These are phyloP conservation scores for Aromia moschata DNA, from an alignment of 2,888 invertebrate species.

Conservation along the genomic window DNA sequence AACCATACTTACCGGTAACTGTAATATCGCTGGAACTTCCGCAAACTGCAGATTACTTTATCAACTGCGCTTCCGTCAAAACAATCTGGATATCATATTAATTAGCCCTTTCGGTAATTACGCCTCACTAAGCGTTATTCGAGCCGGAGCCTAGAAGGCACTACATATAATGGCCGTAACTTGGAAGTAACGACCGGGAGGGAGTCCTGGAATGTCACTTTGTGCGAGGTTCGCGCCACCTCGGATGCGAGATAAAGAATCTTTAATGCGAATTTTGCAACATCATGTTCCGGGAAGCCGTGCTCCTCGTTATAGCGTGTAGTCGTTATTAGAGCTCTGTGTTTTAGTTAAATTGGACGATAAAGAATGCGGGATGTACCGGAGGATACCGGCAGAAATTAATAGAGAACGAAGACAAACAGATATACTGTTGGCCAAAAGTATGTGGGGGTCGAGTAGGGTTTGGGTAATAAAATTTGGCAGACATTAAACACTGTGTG, in stretches of 20 bases:
- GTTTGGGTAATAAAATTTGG: too few relatives aligned
- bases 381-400: too few relatives aligned
- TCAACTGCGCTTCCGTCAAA: constrained; percentile 25
- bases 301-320: too few relatives aligned
- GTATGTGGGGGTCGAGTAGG: too few relatives aligned
- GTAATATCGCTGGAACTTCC: too few relatives aligned
- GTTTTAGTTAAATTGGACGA: too few relatives aligned
- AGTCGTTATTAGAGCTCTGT: too few relatives aligned
- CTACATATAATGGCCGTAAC: constrained; percentile 1
- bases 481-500: too few relatives aligned
- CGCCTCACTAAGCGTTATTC: constrained; percentile 26
- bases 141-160: constrained; percentile 1
- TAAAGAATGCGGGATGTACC: too few relatives aligned
- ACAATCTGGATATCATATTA: constrained; percentile 39
- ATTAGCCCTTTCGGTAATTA: constrained; percentile 28
- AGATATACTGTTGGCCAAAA: too few relatives aligned
- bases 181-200: constrained; percentile 8
- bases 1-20: too few relatives aligned
- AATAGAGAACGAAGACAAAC: too few relatives aligned
- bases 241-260: constrained; percentile 8
- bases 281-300: background rate
- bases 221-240: background rate
- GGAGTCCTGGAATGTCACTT: constrained; percentile 14
- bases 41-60: background rate
- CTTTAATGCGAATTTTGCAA: constrained; percentile 2